Base-by-base conservation (phyloP, 2,888 invertebrate species). In the Clistopyga incitator region DNA sequence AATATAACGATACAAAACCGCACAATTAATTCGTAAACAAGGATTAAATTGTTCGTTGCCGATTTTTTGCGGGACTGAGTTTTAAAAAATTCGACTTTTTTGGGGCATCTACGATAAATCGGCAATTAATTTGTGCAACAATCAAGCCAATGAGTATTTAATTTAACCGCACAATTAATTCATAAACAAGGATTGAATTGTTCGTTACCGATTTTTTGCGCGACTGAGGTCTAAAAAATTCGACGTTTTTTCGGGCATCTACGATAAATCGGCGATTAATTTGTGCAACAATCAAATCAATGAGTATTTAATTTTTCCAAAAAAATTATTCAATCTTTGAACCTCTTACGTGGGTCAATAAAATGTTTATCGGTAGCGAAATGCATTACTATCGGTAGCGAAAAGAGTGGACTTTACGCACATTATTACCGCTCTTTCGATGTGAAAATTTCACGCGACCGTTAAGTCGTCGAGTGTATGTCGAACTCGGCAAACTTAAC, bases 41-140 rank as follows among this genome's bases (percentile, higher is more conserved):
- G 52, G 6, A 64, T 75, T 64, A 64, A 47, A 75, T 75, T 42
- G 75, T 64, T 75, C 34, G n/a, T 20, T 6, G n/a, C n/a, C 20
- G 13, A 10, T 15, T 23, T 45, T 23, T 61, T 61, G 38, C 18
- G 6, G 13, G 29, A 15, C 15, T 29, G 11, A 6, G 50, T 8
- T 8, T 10, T 0, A 3, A 34, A 34, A 4, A 8, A 34, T 3
- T n/a, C n/a, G n/a, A n/a, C n/a, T n/a, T n/a, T n/a, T n/a, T n/a
- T n/a, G n/a, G n/a, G n/a, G n/a, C n/a, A n/a, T n/a, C n/a, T n/a
- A n/a, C n/a, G n/a, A n/a, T n/a, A n/a, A n/a, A n/a, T n/a, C n/a
- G n/a, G n/a, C n/a, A n/a, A n/a, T n/a, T n/a, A n/a, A n/a, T n/a
- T n/a, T n/a, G n/a, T n/a, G n/a, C n/a, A n/a, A n/a, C n/a, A n/a